Conservation (phyloP, 2,888 invertebrate genomes). For the Myopa tessellatipennis region DNA sequence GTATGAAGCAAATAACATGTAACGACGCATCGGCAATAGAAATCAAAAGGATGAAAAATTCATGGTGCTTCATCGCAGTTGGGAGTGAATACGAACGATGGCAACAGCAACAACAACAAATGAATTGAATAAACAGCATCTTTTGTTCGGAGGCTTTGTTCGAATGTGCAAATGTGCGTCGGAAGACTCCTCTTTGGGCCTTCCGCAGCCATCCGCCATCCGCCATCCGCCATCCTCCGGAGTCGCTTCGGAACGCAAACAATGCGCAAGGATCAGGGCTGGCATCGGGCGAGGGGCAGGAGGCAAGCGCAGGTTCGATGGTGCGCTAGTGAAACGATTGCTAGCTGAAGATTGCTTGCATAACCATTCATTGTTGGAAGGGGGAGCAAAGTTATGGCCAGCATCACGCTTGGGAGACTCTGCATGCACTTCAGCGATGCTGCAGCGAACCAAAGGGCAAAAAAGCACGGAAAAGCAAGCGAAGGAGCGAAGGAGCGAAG, state of each 20-base stretch:
- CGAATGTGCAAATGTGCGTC: constrained; percentile 6
- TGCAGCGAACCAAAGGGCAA: too few relatives aligned
- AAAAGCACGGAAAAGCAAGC: not conserved
- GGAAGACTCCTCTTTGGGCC: not conserved
- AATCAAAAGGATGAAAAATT: constrained; percentile 1
- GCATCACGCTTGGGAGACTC: not conserved
- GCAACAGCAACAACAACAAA: constrained; percentile 12
- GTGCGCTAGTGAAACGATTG: constrained; percentile 3
- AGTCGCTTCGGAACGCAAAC: not conserved
- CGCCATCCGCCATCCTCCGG: too few relatives aligned
- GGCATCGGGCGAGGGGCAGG: not conserved
- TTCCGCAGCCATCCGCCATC: not conserved
- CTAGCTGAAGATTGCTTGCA: not conserved
- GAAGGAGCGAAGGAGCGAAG: not conserved
- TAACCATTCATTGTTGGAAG: not conserved
- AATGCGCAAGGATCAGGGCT: not conserved
- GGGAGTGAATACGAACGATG: not conserved
- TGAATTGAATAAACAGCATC: constrained; percentile 8
- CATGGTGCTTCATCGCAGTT: not conserved
- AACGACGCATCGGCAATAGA: not conserved
- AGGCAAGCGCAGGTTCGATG: not conserved
- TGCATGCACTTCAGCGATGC: not conserved
- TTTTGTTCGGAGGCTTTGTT: constrained; percentile 5
- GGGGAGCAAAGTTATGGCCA: not conserved
- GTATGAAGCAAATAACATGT: not conserved